Base-by-base conservation (phyloP, 2,888 invertebrate genomes). In the Lathronympha strigana region DNA sequence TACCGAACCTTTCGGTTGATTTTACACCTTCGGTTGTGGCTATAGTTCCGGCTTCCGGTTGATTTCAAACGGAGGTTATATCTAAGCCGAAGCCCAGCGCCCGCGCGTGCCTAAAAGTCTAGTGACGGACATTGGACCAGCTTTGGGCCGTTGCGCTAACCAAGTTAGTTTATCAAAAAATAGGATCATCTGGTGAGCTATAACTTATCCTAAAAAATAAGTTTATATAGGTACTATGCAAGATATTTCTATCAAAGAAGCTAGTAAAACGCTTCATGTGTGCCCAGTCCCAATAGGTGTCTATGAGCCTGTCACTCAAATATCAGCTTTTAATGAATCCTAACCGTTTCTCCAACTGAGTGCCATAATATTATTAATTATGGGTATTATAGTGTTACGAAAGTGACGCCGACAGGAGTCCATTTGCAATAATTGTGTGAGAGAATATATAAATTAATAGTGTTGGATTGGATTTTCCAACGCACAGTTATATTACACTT, bases 331-430 rank as follows among this genome's bases (percentile, higher is more conserved):
- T 36, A 63, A 64, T 53, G 50, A 57, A 61, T 58, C 49, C 66
- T 47, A 36, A 25, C 50, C 64, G 50, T 60, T 54, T 47, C 63
- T 47, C 53, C 51, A 8, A 47, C 47, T 60, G 58, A 54, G 60
- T 17, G 63, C 62, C 36, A 63, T 67, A 54, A 67, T 54, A 63
- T 60, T 63, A 49, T 67, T 67, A 67, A 67, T 67, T 62, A 50
- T 51, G 45, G 23, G n/a, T 9, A 47, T 47, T 47, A 47, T 5
- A 23, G 51, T 33, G 33, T 58, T 43, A 57, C 31, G 38, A 55
- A 31, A 45, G 25, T 23, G 21, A 9, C 23, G 23, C 23, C 43
- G 43, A 23, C 31, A 43, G 45, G 21, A 53, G 21, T 50, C 21
- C 50, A 60, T 64, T 60, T 60, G 58, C 43, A 58, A 40, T 40